Evolutionary conservation across 1,140 invertebrate genomes (phyloP).

Genomic region (Potamilus streckersoni): DNA sequence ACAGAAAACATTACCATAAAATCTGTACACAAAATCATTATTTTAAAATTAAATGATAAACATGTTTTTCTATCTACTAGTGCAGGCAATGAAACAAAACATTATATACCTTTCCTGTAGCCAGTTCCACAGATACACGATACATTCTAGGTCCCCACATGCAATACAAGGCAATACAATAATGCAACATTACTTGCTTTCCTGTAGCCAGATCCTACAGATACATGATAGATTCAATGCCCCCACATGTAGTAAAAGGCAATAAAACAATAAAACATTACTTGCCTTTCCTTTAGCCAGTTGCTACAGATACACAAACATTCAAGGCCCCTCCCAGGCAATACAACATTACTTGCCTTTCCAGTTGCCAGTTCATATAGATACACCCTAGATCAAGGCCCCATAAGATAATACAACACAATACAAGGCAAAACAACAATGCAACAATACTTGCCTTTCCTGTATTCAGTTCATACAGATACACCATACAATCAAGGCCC

Average conservation of each 20-base stretch:
- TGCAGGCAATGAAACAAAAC: neutral
- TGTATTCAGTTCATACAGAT: conserved; percentile 56
- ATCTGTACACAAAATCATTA: no score
- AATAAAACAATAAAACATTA: neutral
- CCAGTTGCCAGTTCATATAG: conserved; percentile 59
- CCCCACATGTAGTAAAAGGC: no score
- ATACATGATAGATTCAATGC: no score
- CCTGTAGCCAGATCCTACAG: no score
- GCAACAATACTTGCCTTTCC: conserved; percentile 51
- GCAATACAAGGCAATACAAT: conserved; percentile 32
- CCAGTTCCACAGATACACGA: conserved; percentile 58
- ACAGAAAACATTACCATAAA: no score
- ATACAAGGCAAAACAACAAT: neutral
- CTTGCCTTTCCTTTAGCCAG: conserved; percentile 60
- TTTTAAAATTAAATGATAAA: no score
- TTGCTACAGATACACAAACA: conserved; percentile 40
- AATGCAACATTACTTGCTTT: no score
- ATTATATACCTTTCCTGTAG: conserved; percentile 58
- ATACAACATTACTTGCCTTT: conserved; percentile 43
- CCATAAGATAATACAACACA: conserved; percentile 51
- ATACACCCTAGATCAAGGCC: conserved; percentile 55
- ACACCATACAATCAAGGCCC: conserved; percentile 56
- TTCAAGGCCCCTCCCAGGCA: no score
- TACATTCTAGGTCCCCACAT: conserved; percentile 58
- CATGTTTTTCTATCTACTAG: no score